Evolutionary conservation across 92 coral and sea anemone genomes (phyloP), one percentile per base, ranked within the genome.

Genomic region (Virgularia gustaviana): DNA sequence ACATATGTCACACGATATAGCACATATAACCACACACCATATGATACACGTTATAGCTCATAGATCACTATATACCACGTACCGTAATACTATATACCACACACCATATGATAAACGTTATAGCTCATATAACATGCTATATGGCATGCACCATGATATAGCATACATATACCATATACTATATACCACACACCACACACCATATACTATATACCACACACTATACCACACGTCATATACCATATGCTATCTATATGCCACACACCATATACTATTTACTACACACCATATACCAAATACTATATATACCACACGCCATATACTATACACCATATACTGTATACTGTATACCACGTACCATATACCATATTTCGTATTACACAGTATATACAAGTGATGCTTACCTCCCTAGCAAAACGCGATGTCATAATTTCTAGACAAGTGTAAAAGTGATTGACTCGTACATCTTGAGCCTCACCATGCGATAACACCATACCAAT

Each of bases 401-500:
- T 12, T 39, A 67, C 74, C 74, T 67, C 0, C 0, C 23, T 20
- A 29, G 58, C 29, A 67, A 18, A 3, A 24, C 53, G 51, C 18
- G 59, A 28, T 0, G 74, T 9, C 59, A 25, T 67, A 0, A 67
- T 67, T 15, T 67, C 74, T 30, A 67, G 24, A 43, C 74, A 67
- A 12, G 42, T 47, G 22, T 67, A 67, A 31, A 67, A 67, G 1
- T 13, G 23, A 16, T 49, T 16, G 33, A 45, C 33, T 11, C 22
- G 30, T 19, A 29, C 6, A 49, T 12, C 4, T 5, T 39, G 32
- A 23, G 58, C 41, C 1, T 67, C 35, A 9, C 25, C 36, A 30
- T 45, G 74, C 25, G 74, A 67, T 29, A 67, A 47, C 2, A 67
- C 74, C 74, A 67, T 67, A 10, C 74, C 74, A n/a, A 67, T 67